Conservation (phyloP, 2,797 vertebrate genomes). For the Pteropus rufus region DNA sequence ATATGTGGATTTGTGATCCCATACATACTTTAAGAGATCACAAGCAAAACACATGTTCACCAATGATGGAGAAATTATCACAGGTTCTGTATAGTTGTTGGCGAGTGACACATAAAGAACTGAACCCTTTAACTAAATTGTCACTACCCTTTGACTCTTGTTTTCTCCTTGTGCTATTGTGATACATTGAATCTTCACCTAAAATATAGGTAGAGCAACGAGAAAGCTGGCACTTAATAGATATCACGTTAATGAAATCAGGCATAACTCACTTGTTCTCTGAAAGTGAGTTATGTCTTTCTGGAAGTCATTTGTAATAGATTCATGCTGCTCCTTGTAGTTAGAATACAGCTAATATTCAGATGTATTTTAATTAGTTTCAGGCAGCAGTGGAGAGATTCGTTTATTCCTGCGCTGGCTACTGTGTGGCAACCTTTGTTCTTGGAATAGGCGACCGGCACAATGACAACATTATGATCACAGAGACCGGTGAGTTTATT, state of each 20-base stretch:
- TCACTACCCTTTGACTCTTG: neutral
- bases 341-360: neutral
- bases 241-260: neutral
- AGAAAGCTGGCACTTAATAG: neutral
- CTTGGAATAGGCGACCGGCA: constrained; percentile 98
- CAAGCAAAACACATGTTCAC: constrained; percentile 15
- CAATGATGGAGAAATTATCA: neutral
- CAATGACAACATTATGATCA: constrained; percentile 99
- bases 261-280: neutral
- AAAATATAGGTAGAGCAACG: neutral
- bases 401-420: constrained; percentile 96
- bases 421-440: constrained; percentile 98
- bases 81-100: neutral
- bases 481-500: constrained; percentile 91
- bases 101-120: neutral
- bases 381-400: constrained; percentile 96
- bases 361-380: constrained; percentile 84
- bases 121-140: constrained; percentile 4
- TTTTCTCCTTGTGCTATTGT: neutral
- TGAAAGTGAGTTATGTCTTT: constrained; percentile 10
- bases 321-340: neutral
- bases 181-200: neutral
- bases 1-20: constrained; percentile 24
- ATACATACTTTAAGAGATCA: neutral
- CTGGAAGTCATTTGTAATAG: neutral